Evolutionary conservation across 2,888 invertebrate genomes (phyloP), one percentile per base, ranked within the genome.

Genomic region (Habroteleia sp.): DNA sequence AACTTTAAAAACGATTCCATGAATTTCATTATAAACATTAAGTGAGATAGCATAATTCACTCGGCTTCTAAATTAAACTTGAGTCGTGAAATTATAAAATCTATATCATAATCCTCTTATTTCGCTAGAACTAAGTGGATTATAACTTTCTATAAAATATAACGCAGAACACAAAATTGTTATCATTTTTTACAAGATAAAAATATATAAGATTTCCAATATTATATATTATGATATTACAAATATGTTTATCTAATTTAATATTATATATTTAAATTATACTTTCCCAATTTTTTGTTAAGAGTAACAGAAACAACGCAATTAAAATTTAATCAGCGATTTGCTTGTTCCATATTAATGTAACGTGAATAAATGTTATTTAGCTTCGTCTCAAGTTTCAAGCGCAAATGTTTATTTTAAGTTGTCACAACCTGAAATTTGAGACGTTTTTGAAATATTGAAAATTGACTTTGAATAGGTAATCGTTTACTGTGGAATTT

Each of bases 391-490:
- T 33, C 13, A 13, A 65, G 35, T 65, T 62, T 48, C 29, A 8
- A 14, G 7, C 4, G 52, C 27, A 54, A 66, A 66, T 66, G 56
- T 68, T 68, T 46, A 48, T 56, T 54, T 63, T 63, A 20, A 71
- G 35, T 44, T 37, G 29, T 42, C 37, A 10, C 17, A 60, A 52
- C 31, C 44, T 27, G 44, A 44, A 65, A 65, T 54, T 35, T 41
- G 44, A 35, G 37, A 50, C 62, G 44, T 29, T 42, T 62, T 60
- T 31, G 46, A 54, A 60, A 71, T 54, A 42, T 63, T 54, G 54
- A 54, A 62, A 54, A 62, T 54, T 54, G 29, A 54, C 54, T 62
- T 71, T 71, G 52, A 69, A 52, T 44, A 69, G 60, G 42, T 52
- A 44, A 69, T 52, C 60, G 42, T 50, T 50, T 50, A 50, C 58